A percentile compares a stretch with the other conserved stretches of the same genome.
phyloP scores from a whole-genome alignment of 2,113 vertebrate species.

The Heptranchias perlo region DNA sequence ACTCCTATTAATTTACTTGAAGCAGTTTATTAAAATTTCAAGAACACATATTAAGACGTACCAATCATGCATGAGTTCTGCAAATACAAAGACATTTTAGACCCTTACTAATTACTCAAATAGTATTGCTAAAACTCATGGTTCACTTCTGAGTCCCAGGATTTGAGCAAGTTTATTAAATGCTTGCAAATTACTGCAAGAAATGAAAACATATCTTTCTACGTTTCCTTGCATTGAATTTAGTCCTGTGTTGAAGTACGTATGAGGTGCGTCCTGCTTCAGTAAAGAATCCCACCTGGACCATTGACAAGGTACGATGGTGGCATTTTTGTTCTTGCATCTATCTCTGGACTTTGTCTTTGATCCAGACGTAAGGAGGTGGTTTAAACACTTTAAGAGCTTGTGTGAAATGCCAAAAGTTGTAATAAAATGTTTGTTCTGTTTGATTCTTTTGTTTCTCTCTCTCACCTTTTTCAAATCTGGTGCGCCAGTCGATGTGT shows the following conservation, averaged over 20 bases:
- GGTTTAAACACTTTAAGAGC: background rate
- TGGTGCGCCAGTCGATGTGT: too few species aligned
- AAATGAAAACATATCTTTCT: background rate
- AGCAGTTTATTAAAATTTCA: background rate
- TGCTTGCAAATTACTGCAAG: background rate
- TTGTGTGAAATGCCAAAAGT: too few species aligned
- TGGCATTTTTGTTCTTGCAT: background rate
- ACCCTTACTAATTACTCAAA: conserved; percentile 1
- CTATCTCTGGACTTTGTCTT: background rate
- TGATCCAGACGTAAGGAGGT: background rate
- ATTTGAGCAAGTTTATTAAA: background rate
- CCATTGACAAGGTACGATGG: background rate
- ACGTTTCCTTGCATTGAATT: background rate
- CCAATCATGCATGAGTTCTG: background rate
- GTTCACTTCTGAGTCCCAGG: background rate
- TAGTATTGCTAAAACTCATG: background rate
- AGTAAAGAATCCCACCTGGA: background rate
- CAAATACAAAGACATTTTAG: background rate
- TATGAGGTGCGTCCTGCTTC: background rate
- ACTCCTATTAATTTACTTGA: background rate
- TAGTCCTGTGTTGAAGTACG: background rate
- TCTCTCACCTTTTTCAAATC: too few species aligned
- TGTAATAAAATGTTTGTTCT: too few species aligned
- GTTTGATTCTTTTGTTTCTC: too few species aligned
- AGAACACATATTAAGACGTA: background rate